A percentile compares a stretch with the other conserved stretches of the same genome.
phyloP scores from a whole-genome alignment of 2,797 vertebrate species.

The Anguilla pacifica region DNA sequence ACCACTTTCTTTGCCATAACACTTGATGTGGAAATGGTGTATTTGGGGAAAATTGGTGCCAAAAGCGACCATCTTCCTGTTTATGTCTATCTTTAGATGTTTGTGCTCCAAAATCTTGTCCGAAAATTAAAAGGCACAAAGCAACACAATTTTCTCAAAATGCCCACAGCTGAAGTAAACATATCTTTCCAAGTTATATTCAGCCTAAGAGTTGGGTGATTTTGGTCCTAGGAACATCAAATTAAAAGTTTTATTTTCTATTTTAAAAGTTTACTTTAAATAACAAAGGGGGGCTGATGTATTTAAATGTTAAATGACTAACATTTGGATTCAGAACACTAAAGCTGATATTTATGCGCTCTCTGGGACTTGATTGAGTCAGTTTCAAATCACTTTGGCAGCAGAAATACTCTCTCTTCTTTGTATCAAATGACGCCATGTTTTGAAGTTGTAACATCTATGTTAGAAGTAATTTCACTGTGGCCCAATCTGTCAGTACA shows the following conservation, averaged over 20 bases:
- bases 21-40: constrained; percentile 1
- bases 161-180: not conserved
- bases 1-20: not conserved
- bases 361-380: not conserved
- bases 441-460: not conserved
- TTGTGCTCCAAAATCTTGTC: not conserved
- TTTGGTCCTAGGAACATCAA: not conserved
- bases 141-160: not conserved
- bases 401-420: no score
- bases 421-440: not conserved
- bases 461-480: not conserved
- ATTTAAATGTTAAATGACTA: not conserved
- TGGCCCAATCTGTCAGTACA: not conserved
- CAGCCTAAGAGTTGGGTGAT: not conserved
- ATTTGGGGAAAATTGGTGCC: not conserved
- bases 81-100: not conserved
- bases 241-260: not conserved
- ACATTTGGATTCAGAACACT: not conserved
- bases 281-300: not conserved
- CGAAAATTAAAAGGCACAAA: not conserved
- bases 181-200: not conserved
- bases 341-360: not conserved
- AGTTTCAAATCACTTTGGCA: not conserved
- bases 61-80: constrained; percentile 9
- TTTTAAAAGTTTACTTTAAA: not conserved